Percentiles rank a stretch among this genome's conserved stretches.
Evolutionary conservation across 2,113 vertebrate species (phyloP).

Genomic region (Atractosteus spatula): DNA sequence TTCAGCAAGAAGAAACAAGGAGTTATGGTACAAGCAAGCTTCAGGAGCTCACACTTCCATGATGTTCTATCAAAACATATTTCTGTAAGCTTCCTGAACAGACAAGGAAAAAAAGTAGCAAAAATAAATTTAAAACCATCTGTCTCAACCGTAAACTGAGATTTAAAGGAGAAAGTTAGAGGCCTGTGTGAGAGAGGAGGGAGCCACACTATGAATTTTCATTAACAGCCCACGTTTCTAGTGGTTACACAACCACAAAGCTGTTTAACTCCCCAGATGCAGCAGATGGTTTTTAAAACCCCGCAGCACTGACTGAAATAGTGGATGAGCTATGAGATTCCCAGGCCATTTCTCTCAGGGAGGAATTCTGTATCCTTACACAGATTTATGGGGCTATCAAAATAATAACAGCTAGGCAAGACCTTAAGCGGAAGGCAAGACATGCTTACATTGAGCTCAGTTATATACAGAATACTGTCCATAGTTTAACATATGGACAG

Average conservation of each 20-base stretch:
- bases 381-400: background rate
- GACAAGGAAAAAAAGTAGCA: too few species aligned
- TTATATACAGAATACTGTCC: too few species aligned
- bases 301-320: background rate
- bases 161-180: background rate
- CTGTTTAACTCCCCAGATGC: constrained; percentile 12
- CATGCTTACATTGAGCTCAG: background rate
- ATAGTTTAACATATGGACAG: too few species aligned
- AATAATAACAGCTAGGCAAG: background rate
- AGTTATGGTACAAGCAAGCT: too few species aligned
- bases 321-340: background rate
- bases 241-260: constrained; percentile 11
- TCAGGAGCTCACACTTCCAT: too few species aligned
- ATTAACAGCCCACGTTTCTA: background rate
- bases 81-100: too few species aligned
- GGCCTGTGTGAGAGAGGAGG: background rate
- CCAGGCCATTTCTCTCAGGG: too few species aligned
- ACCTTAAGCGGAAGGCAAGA: background rate
- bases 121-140: too few species aligned
- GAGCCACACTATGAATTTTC: background rate
- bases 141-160: background rate
- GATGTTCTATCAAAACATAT: too few species aligned
- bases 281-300: constrained; percentile 21
- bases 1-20: too few species aligned
- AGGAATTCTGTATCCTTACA: background rate